Conservation (phyloP, 2,113 vertebrate genomes). For the Ceratotherium simum region DNA sequence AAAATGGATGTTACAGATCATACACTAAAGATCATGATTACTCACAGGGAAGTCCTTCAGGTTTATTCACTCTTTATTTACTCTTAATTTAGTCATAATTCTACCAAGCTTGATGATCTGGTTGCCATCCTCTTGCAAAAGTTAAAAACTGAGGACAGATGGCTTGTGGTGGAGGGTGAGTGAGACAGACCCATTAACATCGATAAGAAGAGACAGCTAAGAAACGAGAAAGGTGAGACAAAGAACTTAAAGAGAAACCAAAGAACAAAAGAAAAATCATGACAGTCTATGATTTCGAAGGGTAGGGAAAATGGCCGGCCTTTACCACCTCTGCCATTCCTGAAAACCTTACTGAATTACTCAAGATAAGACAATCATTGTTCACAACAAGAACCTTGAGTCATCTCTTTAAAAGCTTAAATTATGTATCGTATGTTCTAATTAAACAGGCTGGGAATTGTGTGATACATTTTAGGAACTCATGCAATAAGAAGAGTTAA, state of each 20-base stretch:
- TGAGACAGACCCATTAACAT: neutral
- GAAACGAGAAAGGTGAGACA: neutral
- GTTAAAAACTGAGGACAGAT: neutral
- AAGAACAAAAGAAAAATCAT: neutral
- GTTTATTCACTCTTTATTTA: constrained; percentile 11
- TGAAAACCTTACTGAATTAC: neutral
- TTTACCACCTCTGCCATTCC: neutral
- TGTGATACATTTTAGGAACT: neutral
- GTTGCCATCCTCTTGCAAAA: neutral
- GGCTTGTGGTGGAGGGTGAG: neutral
- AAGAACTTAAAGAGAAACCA: neutral
- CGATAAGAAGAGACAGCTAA: neutral
- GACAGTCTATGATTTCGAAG: neutral
- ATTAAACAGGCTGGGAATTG: neutral
- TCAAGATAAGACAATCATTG: neutral
- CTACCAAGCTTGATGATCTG: neutral
- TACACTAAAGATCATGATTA: neutral
- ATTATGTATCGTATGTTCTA: neutral
- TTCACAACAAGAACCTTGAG: neutral
- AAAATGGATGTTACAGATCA: neutral
- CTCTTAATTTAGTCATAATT: neutral
- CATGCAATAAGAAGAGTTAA: neutral
- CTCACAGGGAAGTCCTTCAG: neutral
- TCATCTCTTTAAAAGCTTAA: neutral
- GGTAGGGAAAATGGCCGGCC: neutral